Evolutionary conservation across 2,888 invertebrate species (phyloP), one percentile per base, ranked within the genome.

Genomic region (Pheosia tremula): DNA sequence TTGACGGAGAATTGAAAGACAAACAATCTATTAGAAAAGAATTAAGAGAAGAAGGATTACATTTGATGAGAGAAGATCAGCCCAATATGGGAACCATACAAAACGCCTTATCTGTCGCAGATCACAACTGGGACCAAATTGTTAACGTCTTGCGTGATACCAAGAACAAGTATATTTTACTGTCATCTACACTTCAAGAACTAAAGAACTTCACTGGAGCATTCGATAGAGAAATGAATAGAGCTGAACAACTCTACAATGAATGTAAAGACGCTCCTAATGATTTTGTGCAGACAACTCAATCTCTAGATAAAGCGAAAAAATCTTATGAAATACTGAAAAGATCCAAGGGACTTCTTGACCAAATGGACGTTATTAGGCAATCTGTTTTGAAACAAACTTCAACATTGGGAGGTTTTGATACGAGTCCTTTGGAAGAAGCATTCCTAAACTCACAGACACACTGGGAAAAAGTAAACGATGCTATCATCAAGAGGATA

Each of bases 51-150:
- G 96, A 97, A 90, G 98, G 97, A 0, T 94, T 97, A 60, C 94
- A 96, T 76, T 88, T 98, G 69, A 96, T 98, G 95, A 96, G 97
- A 80, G 96, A 97, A 90, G 97, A 98, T 88, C 96, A 97, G 79
- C 95, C 96, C 59, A 97, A 97, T 72, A 96, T 97, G 87, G 96
- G 97, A 0, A 95, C 95, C 0, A 96, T 98, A 64, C 98, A 98
- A 86, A 97, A 97, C 74, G 96, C 96, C 56, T 87, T 98, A 0
- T 94, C 97, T 0, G 95, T 96, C 0, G 95, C 97, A 53, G 98
- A 98, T 79, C 95, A 96, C 61, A 96, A 96, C 71, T 98, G 97
- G 95, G 97, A 97, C 81, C 96, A 96, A 85, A 92, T 97, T 1
- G 96, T 96, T 59, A 96, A 97, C 70, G 94, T 95, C 59, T 95